A percentile compares a stretch with the other conserved stretches of the same genome.
These are phyloP conservation scores for Pterostichus niger DNA, from an alignment of 2,888 invertebrate species.

Conservation along the genomic window DNA sequence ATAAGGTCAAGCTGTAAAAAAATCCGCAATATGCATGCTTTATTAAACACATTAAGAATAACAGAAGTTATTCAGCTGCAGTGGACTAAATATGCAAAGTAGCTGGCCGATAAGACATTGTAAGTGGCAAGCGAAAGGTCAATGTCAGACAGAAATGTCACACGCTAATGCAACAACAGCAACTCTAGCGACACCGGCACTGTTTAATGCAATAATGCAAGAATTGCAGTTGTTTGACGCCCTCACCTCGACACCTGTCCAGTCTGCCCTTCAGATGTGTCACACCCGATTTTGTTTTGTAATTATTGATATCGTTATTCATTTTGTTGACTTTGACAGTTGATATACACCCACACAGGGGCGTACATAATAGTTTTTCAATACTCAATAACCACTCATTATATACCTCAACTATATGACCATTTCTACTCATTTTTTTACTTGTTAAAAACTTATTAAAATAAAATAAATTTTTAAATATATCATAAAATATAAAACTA, in stretches of 20 bases:
- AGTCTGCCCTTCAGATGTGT: background rate
- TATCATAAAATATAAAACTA: no score
- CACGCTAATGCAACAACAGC: conserved; percentile 30
- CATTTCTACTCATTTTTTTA: no score
- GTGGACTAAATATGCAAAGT: conserved; percentile 45
- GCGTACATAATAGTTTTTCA: no score
- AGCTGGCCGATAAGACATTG: conserved; percentile 46
- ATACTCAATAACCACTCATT: no score
- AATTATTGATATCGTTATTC: conserved; percentile 7
- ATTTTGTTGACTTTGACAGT: no score
- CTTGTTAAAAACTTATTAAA: no score
- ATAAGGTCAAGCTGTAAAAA: conserved; percentile 34
- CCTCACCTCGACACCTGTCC: background rate
- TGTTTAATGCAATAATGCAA: background rate
- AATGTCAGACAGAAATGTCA: conserved; percentile 64
- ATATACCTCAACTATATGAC: no score
- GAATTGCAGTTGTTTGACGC: conserved; percentile 18
- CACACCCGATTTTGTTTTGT: background rate
- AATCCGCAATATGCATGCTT: conserved; percentile 12
- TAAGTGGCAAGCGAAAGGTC: conserved; percentile 46
- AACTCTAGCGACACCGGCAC: background rate
- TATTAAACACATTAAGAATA: conserved; percentile 29
- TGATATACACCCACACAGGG: no score
- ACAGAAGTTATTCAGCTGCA: conserved; percentile 44
- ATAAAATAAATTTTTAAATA: no score